Evolutionary conservation across 1,140 invertebrate genomes (phyloP).

Genomic region (Trachymyrmex septentrionalis): DNA sequence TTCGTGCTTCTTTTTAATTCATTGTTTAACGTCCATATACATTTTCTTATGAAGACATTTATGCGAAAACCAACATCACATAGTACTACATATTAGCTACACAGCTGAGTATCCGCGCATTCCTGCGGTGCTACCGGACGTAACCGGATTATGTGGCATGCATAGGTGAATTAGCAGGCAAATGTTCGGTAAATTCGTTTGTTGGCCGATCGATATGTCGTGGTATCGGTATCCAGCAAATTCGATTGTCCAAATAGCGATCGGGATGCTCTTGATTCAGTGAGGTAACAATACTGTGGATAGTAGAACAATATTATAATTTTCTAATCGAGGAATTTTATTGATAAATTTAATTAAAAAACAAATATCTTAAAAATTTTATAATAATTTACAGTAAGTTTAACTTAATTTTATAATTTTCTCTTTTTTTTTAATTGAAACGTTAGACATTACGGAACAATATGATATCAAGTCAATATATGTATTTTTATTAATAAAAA

Average conservation of each 20-base stretch:
- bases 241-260: slow-evolving; percentile 50
- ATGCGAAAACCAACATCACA: slow-evolving; percentile 36
- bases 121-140: slow-evolving; percentile 73
- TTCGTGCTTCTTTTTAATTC: slow-evolving; percentile 32
- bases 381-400: background rate
- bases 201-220: slow-evolving; percentile 55
- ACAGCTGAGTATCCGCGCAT: slow-evolving; percentile 72
- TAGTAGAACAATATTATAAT: background rate
- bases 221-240: slow-evolving; percentile 52
- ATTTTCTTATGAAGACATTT: slow-evolving; percentile 35
- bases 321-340: slow-evolving; percentile 21
- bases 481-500: no score
- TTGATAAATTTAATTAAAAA: slow-evolving; percentile 21
- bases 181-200: slow-evolving; percentile 80
- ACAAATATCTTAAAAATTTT: background rate
- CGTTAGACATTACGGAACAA: no score
- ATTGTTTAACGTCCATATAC: background rate
- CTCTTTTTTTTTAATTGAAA: no score
- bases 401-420: no score
- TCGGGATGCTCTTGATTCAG: slow-evolving; percentile 38
- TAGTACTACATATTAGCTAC: slow-evolving; percentile 67
- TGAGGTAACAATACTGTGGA: background rate
- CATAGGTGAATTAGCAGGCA: slow-evolving; percentile 80
- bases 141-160: slow-evolving; percentile 79
- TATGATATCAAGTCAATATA: no score